A percentile compares a stretch with the other conserved stretches of the same genome.
These are phyloP conservation scores for Drosophila nikananu DNA, from an alignment of 1,140 invertebrate species.

Conservation along the genomic window DNA sequence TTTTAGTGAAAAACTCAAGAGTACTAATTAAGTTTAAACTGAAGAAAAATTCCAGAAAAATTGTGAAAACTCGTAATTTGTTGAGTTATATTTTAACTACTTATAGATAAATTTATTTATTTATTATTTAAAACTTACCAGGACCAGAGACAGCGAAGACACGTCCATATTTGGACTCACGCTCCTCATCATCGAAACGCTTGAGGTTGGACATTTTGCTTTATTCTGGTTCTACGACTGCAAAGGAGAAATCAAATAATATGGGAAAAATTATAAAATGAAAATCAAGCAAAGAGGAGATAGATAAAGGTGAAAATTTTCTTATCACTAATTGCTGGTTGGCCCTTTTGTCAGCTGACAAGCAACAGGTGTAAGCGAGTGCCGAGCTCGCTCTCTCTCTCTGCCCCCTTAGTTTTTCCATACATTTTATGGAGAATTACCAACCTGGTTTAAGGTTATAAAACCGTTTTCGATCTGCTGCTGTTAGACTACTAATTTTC, in stretches of 20 bases:
- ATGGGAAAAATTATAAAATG: constrained; percentile 15
- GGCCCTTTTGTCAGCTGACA: constrained; percentile 50
- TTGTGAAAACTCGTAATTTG: neutral
- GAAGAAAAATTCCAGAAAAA: neutral
- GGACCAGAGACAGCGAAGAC: constrained; percentile 99
- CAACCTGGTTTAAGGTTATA: constrained; percentile 5
- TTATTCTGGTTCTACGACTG: constrained; percentile 68
- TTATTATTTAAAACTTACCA: constrained; percentile 88
- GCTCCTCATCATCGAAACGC: constrained; percentile 93
- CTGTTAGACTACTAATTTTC: constrained; percentile 11
- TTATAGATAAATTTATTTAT: neutral
- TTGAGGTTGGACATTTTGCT: constrained; percentile 88
- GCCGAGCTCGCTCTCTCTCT: neutral
- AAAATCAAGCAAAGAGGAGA: constrained; percentile 9
- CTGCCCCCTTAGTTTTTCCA: neutral
- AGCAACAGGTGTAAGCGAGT: constrained; percentile 19
- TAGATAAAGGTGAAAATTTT: constrained; percentile 40
- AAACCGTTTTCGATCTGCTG: neutral
- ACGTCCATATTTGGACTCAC: constrained; percentile 96
- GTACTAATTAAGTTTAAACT: neutral
- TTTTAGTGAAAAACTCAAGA: neutral
- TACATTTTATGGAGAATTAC: neutral
- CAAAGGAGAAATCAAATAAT: constrained; percentile 6
- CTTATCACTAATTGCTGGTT: constrained; percentile 50
- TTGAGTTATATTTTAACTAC: neutral